phyloP scores from a whole-genome alignment of 2,113 vertebrate species.

The Hemiprocne comata region DNA sequence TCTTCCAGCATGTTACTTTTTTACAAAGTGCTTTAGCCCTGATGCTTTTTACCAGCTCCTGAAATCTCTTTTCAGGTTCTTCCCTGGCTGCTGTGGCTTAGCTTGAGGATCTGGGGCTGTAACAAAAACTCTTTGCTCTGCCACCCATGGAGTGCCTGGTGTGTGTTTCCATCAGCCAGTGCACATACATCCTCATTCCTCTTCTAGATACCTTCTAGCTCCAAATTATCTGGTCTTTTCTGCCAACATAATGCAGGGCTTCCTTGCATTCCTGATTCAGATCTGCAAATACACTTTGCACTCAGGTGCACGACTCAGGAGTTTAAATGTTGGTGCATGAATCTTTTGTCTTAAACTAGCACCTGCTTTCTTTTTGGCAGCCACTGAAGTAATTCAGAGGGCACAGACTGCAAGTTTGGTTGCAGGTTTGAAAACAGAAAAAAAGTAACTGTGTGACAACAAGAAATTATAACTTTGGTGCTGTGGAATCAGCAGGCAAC shows the following conservation, averaged over 20 bases:
- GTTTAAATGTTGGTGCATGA: neutral
- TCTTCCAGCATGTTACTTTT: neutral
- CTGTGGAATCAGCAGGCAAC: neutral
- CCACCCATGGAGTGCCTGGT: neutral
- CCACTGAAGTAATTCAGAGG: neutral
- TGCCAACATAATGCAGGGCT: neutral
- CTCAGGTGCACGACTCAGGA: neutral
- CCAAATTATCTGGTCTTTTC: neutral
- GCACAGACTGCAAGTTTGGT: neutral
- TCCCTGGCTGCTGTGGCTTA: neutral
- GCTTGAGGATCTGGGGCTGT: neutral
- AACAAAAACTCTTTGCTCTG: neutral
- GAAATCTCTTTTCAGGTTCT: neutral
- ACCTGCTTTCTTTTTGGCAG: neutral
- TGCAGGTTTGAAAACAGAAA: neutral
- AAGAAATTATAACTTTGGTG: neutral
- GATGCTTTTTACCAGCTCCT: neutral
- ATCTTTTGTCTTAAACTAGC: neutral
- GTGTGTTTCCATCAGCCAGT: neutral
- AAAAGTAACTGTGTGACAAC: neutral
- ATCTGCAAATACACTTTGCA: neutral
- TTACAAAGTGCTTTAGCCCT: neutral
- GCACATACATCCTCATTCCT: neutral
- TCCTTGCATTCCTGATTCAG: neutral
- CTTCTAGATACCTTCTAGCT: neutral